Evolutionary conservation across 2,888 invertebrate genomes (phyloP).

Genomic region (Drosophila paucipuncta): DNA sequence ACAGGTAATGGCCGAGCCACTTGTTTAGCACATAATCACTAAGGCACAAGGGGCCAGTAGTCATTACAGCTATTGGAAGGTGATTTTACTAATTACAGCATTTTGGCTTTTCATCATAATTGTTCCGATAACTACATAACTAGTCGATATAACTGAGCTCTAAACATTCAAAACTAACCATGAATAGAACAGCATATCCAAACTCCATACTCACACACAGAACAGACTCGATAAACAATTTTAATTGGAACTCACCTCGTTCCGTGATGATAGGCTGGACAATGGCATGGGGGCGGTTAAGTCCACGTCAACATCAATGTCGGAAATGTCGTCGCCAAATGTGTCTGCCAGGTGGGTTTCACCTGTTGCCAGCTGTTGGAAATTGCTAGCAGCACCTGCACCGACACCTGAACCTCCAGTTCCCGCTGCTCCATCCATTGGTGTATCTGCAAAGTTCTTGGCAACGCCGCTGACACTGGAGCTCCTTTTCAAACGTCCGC

Average conservation of each 20-base stretch:
- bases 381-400: slow-evolving; percentile 85
- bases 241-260: slow-evolving; percentile 80
- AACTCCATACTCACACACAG: not conserved
- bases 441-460: slow-evolving; percentile 60
- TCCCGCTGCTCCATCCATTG: slow-evolving; percentile 37
- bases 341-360: slow-evolving; percentile 92
- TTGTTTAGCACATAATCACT: slow-evolving; percentile 5
- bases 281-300: slow-evolving; percentile 88
- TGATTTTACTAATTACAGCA: slow-evolving; percentile 45
- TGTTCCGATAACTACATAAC: slow-evolving; percentile 4
- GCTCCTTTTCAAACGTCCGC: slow-evolving; percentile 75
- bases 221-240: not conserved
- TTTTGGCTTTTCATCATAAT: slow-evolving; percentile 8
- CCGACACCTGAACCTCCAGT: slow-evolving; percentile 53
- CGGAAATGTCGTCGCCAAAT: slow-evolving; percentile 93
- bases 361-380: slow-evolving; percentile 89
- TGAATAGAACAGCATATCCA: not conserved
- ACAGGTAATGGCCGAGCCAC: slow-evolving; percentile 48
- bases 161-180: not conserved
- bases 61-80: slow-evolving; percentile 42
- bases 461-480: slow-evolving; percentile 73
- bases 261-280: slow-evolving; percentile 84
- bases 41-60: not conserved
- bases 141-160: not conserved
- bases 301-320: slow-evolving; percentile 91